Evolutionary conservation across 2,888 invertebrate genomes (phyloP), one percentile per base, ranked within the genome.

Genomic region (Drosophila suboccidentalis): DNA sequence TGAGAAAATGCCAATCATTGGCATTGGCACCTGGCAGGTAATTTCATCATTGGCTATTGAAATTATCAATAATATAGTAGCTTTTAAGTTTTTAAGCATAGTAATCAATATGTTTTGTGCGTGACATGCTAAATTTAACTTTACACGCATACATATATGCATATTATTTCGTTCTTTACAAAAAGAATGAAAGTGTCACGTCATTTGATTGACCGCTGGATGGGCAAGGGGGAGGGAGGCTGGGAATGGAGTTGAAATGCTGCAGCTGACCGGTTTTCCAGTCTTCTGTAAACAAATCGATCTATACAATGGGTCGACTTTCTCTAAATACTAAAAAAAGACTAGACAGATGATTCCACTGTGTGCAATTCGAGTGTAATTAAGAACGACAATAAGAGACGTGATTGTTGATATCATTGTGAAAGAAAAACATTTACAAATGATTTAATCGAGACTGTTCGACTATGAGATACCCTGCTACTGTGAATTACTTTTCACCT

Each of bases 21-120:
- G 97, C 55, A 95, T 96, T 87, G 97, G 97, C 63, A 96, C 96
- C 64, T 97, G 96, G 96, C 95, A 96, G 94, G 96, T 96, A 93
- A 71, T 29, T 8, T 8, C 6, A 29, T 29, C 6, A 29, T 22
- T 3, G 19, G 1, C 26, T 8, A 26, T 5, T 1, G 9, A 1
- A 32, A 6, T 6, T 13, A 36, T 36, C 36, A 13, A 36, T 36
- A 13, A 13, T 36, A 13, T 0, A n/a, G 13, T 36, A 13, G 13
- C 5, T 13, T 13, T 13, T 36, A 1, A 36, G 4, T 15, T 9
- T 9, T 43, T 5, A 43, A 29, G 17, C 10, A 17, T 29, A 19
- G 4, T 41, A 32, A 13, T 15, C 5, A 29, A 44, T 39, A 32
- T 61, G 41, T 9, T 34, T 0, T 1, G 1, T 17, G 11, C 47